Conservation (phyloP, 1,140 invertebrate genomes). For the Drosophila lowei region DNA sequence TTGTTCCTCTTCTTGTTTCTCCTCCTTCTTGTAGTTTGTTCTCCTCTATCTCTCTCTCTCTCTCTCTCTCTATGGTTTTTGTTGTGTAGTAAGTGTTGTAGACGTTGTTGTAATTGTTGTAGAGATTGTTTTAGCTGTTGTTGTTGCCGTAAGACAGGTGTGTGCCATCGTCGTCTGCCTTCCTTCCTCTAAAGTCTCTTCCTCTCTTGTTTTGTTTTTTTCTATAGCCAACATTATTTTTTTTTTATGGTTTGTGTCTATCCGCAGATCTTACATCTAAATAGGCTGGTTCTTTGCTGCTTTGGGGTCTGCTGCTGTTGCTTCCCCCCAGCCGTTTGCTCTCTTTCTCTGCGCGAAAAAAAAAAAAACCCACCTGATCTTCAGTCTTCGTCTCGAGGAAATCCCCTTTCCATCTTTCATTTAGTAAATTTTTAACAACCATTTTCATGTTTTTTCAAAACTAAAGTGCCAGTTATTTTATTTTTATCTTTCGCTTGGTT, state of each 20-base stretch:
- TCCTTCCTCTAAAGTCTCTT: conserved; percentile 9
- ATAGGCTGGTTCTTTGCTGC: conserved; percentile 49
- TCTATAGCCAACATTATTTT: background rate
- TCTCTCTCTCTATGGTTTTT: too few species aligned
- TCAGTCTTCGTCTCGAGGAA: conserved; percentile 22
- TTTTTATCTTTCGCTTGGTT: conserved; percentile 43
- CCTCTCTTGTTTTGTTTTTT: too few species aligned
- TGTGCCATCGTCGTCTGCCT: conserved; percentile 30
- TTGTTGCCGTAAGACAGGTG: conserved; percentile 55
- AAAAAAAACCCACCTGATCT: conserved; percentile 27
- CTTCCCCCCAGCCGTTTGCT: background rate
- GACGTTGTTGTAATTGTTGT: conserved; percentile 6
- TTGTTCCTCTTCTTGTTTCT: conserved; percentile 8
- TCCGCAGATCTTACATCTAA: conserved; percentile 71
- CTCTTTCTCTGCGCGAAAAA: conserved; percentile 24
- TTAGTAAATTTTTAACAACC: conserved; percentile 67
- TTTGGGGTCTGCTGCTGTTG: conserved; percentile 47
- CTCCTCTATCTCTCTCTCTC: too few species aligned
- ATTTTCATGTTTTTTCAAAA: conserved; percentile 76
- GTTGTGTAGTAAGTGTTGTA: conserved; percentile 3
- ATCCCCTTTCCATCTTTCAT: conserved; percentile 3
- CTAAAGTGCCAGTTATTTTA: conserved; percentile 61
- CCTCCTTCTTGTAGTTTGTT: conserved; percentile 23
- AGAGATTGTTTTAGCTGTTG: conserved; percentile 12
- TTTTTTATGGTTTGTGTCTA: conserved; percentile 64